Conservation (phyloP, 2,113 vertebrate species). For the Oreocharis arfaki region DNA sequence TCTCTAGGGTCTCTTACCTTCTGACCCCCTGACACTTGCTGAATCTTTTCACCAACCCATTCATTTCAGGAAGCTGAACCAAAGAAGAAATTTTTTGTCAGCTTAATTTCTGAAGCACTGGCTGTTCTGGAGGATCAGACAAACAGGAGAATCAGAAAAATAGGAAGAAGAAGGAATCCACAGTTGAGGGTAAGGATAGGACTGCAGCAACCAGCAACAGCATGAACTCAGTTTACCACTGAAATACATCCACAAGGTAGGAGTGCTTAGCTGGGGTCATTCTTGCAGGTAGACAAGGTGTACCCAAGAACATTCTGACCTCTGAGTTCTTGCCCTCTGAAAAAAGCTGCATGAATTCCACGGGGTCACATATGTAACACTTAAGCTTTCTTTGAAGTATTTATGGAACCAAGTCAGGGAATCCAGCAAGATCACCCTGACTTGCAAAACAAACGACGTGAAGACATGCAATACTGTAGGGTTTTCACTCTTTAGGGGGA, state of each 20-base stretch:
- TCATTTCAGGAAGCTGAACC: neutral
- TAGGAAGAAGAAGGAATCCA: neutral
- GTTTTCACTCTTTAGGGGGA: neutral
- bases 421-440: neutral
- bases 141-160: neutral
- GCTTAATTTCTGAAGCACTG: neutral
- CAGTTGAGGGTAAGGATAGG: neutral
- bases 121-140: neutral
- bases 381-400: neutral
- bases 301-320: neutral
- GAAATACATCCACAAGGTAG: neutral
- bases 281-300: neutral
- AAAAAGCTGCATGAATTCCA: neutral
- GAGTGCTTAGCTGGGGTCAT: neutral
- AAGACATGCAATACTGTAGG: neutral
- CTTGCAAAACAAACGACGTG: neutral
- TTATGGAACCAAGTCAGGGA: neutral
- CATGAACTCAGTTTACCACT: neutral
- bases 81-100: neutral
- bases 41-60: neutral
- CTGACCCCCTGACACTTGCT: neutral
- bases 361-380: neutral
- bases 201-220: neutral
- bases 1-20: neutral
- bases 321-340: neutral